Base-by-base conservation (phyloP, 1,140 invertebrate species). In the Drosophila oshimai region DNA sequence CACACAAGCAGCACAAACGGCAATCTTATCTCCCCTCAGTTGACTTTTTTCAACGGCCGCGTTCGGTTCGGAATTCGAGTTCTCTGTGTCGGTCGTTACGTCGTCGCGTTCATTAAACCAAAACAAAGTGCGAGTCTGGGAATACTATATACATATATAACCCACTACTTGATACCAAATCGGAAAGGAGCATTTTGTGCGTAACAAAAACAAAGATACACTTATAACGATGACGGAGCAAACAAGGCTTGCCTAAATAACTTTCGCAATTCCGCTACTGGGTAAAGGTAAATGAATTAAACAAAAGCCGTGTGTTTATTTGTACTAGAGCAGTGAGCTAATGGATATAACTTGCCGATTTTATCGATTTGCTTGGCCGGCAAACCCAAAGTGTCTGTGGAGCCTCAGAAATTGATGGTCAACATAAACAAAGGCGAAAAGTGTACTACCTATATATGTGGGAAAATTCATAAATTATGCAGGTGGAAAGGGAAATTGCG, bases 381-480 rank as follows among this genome's bases (percentile, higher is more conserved):
- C 69, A 72, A 73, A 73, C 70, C 54, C 24, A 47, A 34, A 64
- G 68, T 36, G 54, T 65, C 50, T 68, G 60, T 31, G 73, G 36
- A 54, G 76, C 34, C 45, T 57, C 44, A 37, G 7, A 15, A 79
- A 68, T 61, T 47, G 50, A 77, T 78, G 57, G 50, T 47, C 65
- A 70, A 70, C 34, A 58, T 83, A 83, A 83, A 83, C 74, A 83
- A 79, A 57, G 41, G 37, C 13, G 20, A 20, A 46, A 31, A 46
- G 9, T 12, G n/a, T n/a, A n/a, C 5, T 22, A 33, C 22, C 18
- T 13, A 33, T 24, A 12, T 34, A 18, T 20, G 22, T 37, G 33
- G 12, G 18, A 28, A 41, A 29, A 54, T 49, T 24, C 9, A 46
- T 64, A 46, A 37, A 39, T 47, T 53, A 12, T 37, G 2, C 44